Evolutionary conservation across 2,113 vertebrate genomes (phyloP).

Genomic region (Xiphias gladius): DNA sequence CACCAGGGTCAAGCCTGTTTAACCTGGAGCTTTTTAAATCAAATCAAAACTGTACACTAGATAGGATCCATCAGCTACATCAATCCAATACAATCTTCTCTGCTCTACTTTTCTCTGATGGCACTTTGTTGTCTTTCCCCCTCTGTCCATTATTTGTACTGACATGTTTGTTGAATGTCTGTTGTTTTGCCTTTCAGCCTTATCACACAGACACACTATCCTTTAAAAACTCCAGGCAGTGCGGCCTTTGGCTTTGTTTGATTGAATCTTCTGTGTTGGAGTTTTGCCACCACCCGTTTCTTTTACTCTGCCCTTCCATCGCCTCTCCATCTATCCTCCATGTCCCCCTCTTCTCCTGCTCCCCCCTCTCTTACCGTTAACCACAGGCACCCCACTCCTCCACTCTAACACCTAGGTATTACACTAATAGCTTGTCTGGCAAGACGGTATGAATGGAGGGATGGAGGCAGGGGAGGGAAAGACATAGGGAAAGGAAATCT

Average conservation of each 20-base stretch:
- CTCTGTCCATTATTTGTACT: neutral
- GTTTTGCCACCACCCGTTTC: conserved; percentile 28
- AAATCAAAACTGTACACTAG: conserved; percentile 40
- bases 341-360: neutral
- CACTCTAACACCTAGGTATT: conserved; percentile 45
- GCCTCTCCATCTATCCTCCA: conserved; percentile 8
- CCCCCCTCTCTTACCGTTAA: conserved; percentile 16
- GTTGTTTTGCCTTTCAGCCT: neutral
- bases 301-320: conserved; percentile 8
- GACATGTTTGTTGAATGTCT: neutral
- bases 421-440: conserved; percentile 62
- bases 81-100: conserved; percentile 14
- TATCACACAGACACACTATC: neutral
- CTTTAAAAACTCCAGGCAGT: neutral
- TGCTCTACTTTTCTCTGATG: neutral
- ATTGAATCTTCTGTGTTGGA: neutral
- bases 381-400: conserved; percentile 31
- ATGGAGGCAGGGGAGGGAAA: conserved; percentile 23
- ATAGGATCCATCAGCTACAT: conserved; percentile 34
- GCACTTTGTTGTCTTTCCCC: neutral
- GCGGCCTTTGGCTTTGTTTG: neutral
- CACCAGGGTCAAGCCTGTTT: conserved; percentile 21
- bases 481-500: conserved; percentile 40
- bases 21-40: conserved; percentile 48
- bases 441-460: conserved; percentile 45